These are phyloP conservation scores for Scomberomorus guttatus DNA, from an alignment of 2,797 vertebrate genomes.

Conservation along the genomic window DNA sequence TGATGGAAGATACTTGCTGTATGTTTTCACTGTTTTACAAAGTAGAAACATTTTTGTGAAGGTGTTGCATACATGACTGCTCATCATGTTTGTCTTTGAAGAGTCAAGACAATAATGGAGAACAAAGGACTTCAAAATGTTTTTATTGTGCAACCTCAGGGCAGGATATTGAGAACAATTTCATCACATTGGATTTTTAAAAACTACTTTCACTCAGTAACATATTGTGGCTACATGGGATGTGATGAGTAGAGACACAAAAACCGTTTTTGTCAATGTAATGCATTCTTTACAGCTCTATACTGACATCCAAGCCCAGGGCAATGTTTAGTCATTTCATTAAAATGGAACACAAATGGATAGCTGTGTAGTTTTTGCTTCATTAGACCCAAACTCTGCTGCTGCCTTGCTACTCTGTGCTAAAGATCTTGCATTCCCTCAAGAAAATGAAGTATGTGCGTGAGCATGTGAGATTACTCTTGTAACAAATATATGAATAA, in stretches of 20 bases:
- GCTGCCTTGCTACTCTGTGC: constrained; percentile 30
- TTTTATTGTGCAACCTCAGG: constrained; percentile 51
- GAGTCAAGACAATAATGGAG: constrained; percentile 36
- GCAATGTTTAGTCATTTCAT: constrained; percentile 83
- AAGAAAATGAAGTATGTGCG: constrained; percentile 60
- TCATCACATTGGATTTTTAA: constrained; percentile 65
- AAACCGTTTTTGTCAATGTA: constrained; percentile 66
- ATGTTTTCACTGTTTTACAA: constrained; percentile 35
- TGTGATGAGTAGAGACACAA: constrained; percentile 62
- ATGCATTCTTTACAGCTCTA: constrained; percentile 75
- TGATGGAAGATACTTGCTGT: constrained; percentile 1
- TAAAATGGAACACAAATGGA: constrained; percentile 81
- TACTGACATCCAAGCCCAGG: constrained; percentile 73
- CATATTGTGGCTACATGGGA: constrained; percentile 57
- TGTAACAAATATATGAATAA: constrained; percentile 56
- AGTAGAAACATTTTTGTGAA: constrained; percentile 24
- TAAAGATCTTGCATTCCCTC: constrained; percentile 47
- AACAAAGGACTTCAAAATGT: constrained; percentile 61
- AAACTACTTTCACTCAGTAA: constrained; percentile 58
- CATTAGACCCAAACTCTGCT: constrained; percentile 68
- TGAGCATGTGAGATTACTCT: constrained; percentile 35
- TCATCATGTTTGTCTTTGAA: constrained; percentile 53
- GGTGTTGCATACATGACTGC: constrained; percentile 44
- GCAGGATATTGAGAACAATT: constrained; percentile 70
- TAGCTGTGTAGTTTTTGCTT: constrained; percentile 73